Evolutionary conservation across 2,888 invertebrate genomes (phyloP), one percentile per base, ranked within the genome.

Genomic region (Cantharis lateralis): DNA sequence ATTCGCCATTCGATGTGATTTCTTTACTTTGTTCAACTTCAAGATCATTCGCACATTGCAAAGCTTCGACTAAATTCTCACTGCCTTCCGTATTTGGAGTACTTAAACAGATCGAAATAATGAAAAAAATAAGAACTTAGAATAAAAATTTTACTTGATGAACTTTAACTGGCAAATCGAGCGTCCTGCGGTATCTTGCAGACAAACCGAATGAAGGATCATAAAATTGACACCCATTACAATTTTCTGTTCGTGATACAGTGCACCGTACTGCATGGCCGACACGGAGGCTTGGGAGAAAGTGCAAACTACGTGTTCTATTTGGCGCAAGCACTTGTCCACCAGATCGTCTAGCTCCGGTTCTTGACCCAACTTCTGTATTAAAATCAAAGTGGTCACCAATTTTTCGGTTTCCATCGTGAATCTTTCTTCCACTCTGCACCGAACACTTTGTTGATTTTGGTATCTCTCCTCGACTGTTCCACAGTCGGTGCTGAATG

Each of bases 231-330:
- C 64, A 64, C 72, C 71, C 24, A 74, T 74, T 74, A 74, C 66
- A 64, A 76, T 26, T 10, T 70, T 71, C 10, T 63, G 18, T 64
- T 81, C 80, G 63, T 79, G 80, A 10, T 62, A 72, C 32, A 81
- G 68, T 9, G 76, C 76, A 61, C 81, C 81, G 77, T 48, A 80
- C 64, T 77, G 80, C 80, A 62, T 80, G 71, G 79, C 81, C 78
- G 77, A 78, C 15, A 70, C 68, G 74, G 73, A 76, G 4, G 75
- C 26, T 75, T 79, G 76, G 10, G 71, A 28, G 24, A 75, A 73
- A 10, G 72, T 61, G 7, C 66, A 61, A 48, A 74, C 70, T 10
- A 79, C 62, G 10, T 32, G 24, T 26, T 78, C 74, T 64, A 78
- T 20, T 16, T 72, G 76, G 10, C 62, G 15, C 15, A 69, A 73